Evolutionary conservation across 2,113 vertebrate species (phyloP), one percentile per base, ranked within the genome.

Genomic region (Parotia lawesii): DNA sequence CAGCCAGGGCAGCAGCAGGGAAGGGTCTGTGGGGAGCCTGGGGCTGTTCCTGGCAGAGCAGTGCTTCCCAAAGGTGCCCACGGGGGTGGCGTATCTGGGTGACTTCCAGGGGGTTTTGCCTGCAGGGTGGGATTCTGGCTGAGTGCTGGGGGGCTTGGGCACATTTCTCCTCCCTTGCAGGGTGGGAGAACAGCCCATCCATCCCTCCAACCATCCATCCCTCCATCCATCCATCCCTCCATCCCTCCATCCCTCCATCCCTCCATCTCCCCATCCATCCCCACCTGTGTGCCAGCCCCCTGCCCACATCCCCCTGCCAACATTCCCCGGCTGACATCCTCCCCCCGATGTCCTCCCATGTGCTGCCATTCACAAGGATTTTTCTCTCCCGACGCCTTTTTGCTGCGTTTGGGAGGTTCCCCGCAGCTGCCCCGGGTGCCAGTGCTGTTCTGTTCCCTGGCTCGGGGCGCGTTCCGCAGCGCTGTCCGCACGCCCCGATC

Each of bases 31-130:
- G 2, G 25, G 60, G 47, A 60, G 42, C 24, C 24, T 5, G 15
- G n/a, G 18, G 33, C 5, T 15, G 23, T 1, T 18, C 29, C 81
- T 4, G 23, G 3, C 33, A 37, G 23, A 40, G 3, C 21, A 12
- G 1, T 0, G 6, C 19, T 29, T 38, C 38, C 23, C 17, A 3
- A 15, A 51, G 75, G 24, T 23, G 40, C 42, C 66, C 27, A 1
- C 0, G 51, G 77, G 24, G 22, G 4, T 28, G 7, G 9, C 0
- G 0, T 2, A 0, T 10, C 18, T 9, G 6, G 27, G 67, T 31
- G 61, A 19, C 33, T 61, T 14, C 1, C 4, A 9, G 70, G 42
- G 15, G 7, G 16, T 33, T 54, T 25, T 69, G 24, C 35, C 31
- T 14, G 21, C 50, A 44, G 53, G 14, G 6, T 6, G n/a, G 44